These are phyloP conservation scores for Atrichornis clamosus DNA, from an alignment of 2,113 vertebrate species.

Conservation along the genomic window DNA sequence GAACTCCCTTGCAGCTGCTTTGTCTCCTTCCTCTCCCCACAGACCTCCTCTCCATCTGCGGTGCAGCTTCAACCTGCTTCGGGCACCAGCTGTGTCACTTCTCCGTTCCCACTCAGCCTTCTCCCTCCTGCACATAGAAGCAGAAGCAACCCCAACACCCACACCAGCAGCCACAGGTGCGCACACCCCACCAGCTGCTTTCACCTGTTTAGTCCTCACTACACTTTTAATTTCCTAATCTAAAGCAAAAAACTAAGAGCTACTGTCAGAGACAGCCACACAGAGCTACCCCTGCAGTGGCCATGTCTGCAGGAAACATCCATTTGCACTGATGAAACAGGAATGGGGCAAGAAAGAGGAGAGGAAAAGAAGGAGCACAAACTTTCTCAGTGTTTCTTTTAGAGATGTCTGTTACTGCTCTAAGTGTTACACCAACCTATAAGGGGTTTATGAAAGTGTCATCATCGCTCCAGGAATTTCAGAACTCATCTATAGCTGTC, in stretches of 20 bases:
- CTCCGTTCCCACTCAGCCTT: neutral
- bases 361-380: neutral
- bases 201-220: neutral
- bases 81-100: neutral
- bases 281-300: neutral
- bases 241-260: neutral
- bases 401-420: neutral
- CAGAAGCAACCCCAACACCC: neutral
- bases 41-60: slow-evolving; percentile 15
- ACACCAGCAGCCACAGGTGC: fast-evolving
- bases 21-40: neutral
- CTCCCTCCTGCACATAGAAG: neutral
- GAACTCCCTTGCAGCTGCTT: slow-evolving; percentile 51
- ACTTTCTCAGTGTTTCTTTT: neutral
- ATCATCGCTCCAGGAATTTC: neutral
- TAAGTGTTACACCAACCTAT: neutral
- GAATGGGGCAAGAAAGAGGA: neutral
- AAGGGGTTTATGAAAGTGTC: neutral
- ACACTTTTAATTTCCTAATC: neutral
- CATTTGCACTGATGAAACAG: neutral
- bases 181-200: neutral
- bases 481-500: neutral
- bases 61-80: neutral
- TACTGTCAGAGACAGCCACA: neutral
- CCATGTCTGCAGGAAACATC: neutral